A percentile compares a stretch with the other conserved stretches of the same genome.
phyloP scores from a whole-genome alignment of 92 coral and sea anemone genomes.

The Blastomussa wellsi region DNA sequence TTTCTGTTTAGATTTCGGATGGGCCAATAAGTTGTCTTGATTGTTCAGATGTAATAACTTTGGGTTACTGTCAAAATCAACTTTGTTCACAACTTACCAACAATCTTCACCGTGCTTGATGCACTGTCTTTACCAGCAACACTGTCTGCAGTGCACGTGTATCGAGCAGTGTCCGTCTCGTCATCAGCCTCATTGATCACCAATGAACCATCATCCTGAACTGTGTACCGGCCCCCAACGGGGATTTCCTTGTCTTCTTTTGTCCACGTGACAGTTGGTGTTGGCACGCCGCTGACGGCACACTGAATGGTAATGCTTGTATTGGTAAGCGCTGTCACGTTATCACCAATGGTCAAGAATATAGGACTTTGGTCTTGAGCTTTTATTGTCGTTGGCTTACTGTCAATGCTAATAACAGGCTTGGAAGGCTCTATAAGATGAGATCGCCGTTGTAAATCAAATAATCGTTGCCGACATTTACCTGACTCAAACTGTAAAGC shows the following conservation, averaged over 20 bases:
- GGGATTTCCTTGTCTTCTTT: slow-evolving; percentile 41
- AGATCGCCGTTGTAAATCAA: not conserved
- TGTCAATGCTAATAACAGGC: no score
- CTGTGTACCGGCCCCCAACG: slow-evolving; percentile 38
- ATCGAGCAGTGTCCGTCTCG: slow-evolving; percentile 32
- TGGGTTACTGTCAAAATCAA: no score
- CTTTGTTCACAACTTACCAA: slow-evolving; percentile 34
- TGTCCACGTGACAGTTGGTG: slow-evolving; percentile 55
- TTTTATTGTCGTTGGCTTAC: slow-evolving; percentile 18
- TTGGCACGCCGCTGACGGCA: slow-evolving; percentile 54
- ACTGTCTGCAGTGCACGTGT: slow-evolving; percentile 57
- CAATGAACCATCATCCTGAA: slow-evolving; percentile 47
- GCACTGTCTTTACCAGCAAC: slow-evolving; percentile 51
- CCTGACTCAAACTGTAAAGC: no score
- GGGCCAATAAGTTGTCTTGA: no score
- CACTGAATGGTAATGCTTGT: slow-evolving; percentile 58
- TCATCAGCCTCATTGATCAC: not conserved
- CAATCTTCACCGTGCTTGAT: slow-evolving; percentile 35
- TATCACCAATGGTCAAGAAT: slow-evolving; percentile 47
- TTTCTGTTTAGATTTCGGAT: no score
- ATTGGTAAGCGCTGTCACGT: slow-evolving; percentile 49
- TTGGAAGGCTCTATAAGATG: no score
- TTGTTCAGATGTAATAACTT: no score
- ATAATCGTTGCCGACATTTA: no score
- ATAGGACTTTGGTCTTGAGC: slow-evolving; percentile 42